phyloP scores from a whole-genome alignment of 2,113 vertebrate genomes.

The Scytalopus superciliaris region DNA sequence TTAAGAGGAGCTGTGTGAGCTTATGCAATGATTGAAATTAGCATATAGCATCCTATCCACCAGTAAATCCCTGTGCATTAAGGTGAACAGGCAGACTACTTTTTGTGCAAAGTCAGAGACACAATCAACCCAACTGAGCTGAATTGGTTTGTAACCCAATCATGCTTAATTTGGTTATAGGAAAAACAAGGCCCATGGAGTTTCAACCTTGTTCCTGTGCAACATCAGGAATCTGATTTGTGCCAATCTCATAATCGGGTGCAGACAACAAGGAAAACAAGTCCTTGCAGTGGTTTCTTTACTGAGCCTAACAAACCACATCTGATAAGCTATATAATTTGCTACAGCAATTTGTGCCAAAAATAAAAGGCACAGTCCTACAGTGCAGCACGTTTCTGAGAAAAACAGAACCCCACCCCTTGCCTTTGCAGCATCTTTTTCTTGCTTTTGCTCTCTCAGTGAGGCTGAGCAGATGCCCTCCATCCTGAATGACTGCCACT shows the following conservation, averaged over 20 bases:
- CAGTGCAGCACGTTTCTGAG: constrained; percentile 74
- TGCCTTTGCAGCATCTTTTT: constrained; percentile 60
- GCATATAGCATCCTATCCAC: background rate
- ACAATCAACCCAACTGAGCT: background rate
- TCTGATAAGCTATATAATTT: constrained; percentile 83
- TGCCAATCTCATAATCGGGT: constrained; percentile 69
- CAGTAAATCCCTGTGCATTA: background rate
- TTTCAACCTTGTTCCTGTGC: constrained; percentile 51
- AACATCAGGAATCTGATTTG: constrained; percentile 68
- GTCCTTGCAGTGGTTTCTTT: constrained; percentile 72
- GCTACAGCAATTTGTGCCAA: constrained; percentile 79
- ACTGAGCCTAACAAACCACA: constrained; percentile 76
- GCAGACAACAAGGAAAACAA: constrained; percentile 74
- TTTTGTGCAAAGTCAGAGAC: background rate
- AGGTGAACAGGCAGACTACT: constrained; percentile 6
- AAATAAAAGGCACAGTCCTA: constrained; percentile 79
- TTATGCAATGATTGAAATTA: background rate
- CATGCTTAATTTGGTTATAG: constrained; percentile 37
- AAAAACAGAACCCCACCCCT: constrained; percentile 73
- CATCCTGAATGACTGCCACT: background rate
- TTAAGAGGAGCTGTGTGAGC: background rate
- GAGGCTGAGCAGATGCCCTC: constrained; percentile 20
- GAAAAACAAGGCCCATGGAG: constrained; percentile 49
- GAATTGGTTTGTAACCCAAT: constrained; percentile 51
- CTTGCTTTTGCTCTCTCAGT: constrained; percentile 32